Evolutionary conservation across 1,140 invertebrate species (phyloP).

Genomic region (Leptopilina boulardi): DNA sequence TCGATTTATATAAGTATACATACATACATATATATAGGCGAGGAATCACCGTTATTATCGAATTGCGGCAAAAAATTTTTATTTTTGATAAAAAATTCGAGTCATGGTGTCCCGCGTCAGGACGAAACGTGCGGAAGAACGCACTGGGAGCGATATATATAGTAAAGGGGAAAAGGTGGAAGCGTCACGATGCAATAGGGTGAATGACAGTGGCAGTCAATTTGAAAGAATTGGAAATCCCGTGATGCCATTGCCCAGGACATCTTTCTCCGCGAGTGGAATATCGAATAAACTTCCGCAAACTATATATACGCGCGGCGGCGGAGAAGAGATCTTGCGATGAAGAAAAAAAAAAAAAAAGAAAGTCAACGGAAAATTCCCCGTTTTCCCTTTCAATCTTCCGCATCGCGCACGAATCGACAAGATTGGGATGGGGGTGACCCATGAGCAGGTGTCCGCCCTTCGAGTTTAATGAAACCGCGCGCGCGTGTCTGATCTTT

Average conservation of each 20-base stretch:
- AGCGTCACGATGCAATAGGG: constrained; percentile 2
- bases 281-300: constrained; percentile 35
- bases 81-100: constrained; percentile 39
- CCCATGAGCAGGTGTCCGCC: constrained; percentile 16
- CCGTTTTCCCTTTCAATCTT: constrained; percentile 8
- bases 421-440: background rate
- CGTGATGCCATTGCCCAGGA: background rate
- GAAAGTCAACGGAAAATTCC: background rate
- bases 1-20: too few relatives aligned
- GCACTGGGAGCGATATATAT: too few relatives aligned
- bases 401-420: constrained; percentile 15
- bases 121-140: constrained; percentile 14
- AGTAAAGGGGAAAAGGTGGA: too few relatives aligned
- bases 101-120: constrained; percentile 27
- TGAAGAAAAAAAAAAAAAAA: background rate
- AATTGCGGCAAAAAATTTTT: background rate
- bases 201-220: constrained; percentile 29
- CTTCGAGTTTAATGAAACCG: constrained; percentile 18
- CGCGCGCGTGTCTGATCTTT: constrained; percentile 10
- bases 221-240: constrained; percentile 30
- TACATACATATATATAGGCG: constrained; percentile 27
- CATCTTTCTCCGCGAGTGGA: constrained; percentile 36
- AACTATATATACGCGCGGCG: background rate
- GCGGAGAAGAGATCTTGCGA: background rate
- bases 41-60: constrained; percentile 36